Evolutionary conservation across 2,797 vertebrate species (phyloP).

Genomic region (Anniella stebbinsi): DNA sequence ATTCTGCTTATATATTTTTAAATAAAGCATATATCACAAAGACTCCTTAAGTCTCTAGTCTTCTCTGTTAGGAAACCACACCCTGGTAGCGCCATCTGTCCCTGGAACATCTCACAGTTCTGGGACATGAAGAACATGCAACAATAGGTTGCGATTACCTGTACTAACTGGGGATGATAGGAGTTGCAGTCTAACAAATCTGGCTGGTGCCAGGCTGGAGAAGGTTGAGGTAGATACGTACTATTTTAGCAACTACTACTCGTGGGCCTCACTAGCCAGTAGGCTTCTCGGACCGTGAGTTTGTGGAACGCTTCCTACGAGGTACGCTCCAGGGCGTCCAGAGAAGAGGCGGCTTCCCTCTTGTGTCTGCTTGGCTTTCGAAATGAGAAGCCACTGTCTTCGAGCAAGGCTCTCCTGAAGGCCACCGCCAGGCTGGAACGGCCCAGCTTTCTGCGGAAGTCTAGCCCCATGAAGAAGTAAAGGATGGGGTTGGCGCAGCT

Average conservation of each 20-base stretch:
- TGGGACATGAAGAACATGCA: too few species aligned
- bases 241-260: not conserved
- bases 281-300: not conserved
- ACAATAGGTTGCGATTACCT: too few species aligned
- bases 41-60: too few species aligned
- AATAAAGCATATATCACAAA: too few species aligned
- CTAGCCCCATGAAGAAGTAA: constrained; percentile 59
- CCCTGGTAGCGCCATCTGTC: too few species aligned
- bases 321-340: not conserved
- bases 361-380: not conserved
- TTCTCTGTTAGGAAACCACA: too few species aligned
- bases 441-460: constrained; percentile 67
- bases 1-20: too few species aligned
- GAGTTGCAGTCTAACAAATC: too few species aligned
- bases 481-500: constrained; percentile 76
- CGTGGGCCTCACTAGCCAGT: not conserved
- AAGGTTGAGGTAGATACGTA: not conserved
- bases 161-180: too few species aligned
- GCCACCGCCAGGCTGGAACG: constrained; percentile 65
- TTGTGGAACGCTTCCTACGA: not conserved
- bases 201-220: too few species aligned
- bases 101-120: too few species aligned
- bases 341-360: not conserved
- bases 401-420: constrained; percentile 17
- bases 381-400: not conserved